phyloP scores from a whole-genome alignment of 2,113 vertebrate species.

The Spheniscus mendiculus region DNA sequence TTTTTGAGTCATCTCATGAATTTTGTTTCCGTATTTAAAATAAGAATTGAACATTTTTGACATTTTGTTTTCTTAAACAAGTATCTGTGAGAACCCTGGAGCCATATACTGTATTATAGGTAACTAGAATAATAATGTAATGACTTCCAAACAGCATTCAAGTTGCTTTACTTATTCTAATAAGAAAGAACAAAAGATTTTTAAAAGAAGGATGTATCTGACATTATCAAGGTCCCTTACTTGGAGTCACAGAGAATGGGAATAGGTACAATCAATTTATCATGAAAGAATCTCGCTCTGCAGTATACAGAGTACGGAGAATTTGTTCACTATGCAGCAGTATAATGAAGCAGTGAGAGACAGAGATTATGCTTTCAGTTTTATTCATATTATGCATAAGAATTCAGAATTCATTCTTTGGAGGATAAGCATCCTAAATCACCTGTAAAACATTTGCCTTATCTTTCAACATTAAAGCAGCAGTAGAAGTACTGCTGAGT shows the following conservation, averaged over 20 bases:
- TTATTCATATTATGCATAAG: slow-evolving; percentile 65
- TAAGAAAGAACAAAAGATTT: slow-evolving; percentile 60
- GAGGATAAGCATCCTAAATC: slow-evolving; percentile 61
- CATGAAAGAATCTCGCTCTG: slow-evolving; percentile 27
- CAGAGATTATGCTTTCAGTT: slow-evolving; percentile 55
- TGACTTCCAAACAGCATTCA: slow-evolving; percentile 42
- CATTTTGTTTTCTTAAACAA: slow-evolving; percentile 53
- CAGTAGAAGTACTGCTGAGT: slow-evolving; percentile 36
- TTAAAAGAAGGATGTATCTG: slow-evolving; percentile 52
- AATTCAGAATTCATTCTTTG: slow-evolving; percentile 57
- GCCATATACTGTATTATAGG: slow-evolving; percentile 28
- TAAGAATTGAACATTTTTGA: slow-evolving; percentile 46
- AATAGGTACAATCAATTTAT: slow-evolving; percentile 52
- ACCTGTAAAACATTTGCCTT: slow-evolving; percentile 60
- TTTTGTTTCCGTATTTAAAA: slow-evolving; percentile 28
- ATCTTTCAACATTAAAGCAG: slow-evolving; percentile 53
- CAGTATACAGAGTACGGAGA: background rate
- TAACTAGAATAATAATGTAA: background rate
- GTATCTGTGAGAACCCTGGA: slow-evolving; percentile 21
- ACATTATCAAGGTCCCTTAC: slow-evolving; percentile 40
- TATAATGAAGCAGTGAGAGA: slow-evolving; percentile 50
- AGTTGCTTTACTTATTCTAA: slow-evolving; percentile 48
- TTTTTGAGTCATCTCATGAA: background rate
- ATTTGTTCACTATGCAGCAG: slow-evolving; percentile 2
- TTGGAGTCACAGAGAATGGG: background rate